These are phyloP conservation scores for Pherbina coryleti DNA, from an alignment of 2,888 invertebrate species.

Conservation along the genomic window DNA sequence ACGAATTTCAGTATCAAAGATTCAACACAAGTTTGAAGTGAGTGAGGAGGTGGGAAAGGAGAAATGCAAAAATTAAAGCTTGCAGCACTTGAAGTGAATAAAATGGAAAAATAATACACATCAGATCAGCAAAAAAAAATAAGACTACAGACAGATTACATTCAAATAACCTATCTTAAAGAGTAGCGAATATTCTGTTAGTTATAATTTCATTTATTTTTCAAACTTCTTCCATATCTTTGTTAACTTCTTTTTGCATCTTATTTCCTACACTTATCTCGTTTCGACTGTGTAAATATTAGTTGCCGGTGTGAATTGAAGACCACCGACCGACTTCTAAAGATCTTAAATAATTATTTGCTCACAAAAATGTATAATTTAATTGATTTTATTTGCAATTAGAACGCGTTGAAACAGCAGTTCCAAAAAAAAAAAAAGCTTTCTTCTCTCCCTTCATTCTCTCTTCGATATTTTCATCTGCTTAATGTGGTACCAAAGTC, in stretches of 20 bases:
- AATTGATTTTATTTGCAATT: constrained; percentile 24
- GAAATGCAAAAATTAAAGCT: too few species aligned
- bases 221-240: background rate
- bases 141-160: too few species aligned
- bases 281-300: constrained; percentile 22
- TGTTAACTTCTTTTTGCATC: background rate
- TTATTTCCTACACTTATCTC: background rate
- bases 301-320: constrained; percentile 17
- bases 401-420: background rate
- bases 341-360: constrained; percentile 28
- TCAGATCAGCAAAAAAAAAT: too few species aligned
- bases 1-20: background rate
- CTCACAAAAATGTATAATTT: constrained; percentile 15
- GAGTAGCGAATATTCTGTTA: too few species aligned
- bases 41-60: background rate
- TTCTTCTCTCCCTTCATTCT: background rate
- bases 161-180: too few species aligned
- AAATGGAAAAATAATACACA: too few species aligned
- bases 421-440: background rate
- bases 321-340: background rate
- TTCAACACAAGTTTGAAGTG: background rate
- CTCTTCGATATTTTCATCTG: background rate
- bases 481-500: background rate
- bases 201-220: too few species aligned
- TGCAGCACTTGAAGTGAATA: too few species aligned